Evolutionary conservation across 2,797 vertebrate genomes (phyloP).

Genomic region (Alcedo quadribrachys): DNA sequence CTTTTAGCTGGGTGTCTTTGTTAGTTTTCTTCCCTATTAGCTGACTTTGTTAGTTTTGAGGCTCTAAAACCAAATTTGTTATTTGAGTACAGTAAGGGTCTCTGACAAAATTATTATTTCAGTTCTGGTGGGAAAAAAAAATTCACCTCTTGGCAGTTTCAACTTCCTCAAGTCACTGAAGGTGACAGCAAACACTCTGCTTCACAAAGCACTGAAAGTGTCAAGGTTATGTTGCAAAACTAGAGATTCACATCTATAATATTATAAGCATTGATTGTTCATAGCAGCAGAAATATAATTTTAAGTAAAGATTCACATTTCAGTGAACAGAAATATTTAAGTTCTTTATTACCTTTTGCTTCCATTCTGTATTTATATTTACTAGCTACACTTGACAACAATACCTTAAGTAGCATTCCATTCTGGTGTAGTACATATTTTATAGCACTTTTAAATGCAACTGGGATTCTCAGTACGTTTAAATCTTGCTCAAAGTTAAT

Average conservation of each 20-base stretch:
- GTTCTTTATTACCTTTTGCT: background rate
- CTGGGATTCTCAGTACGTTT: background rate
- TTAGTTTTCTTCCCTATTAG: background rate
- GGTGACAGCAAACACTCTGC: background rate
- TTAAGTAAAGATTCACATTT: background rate
- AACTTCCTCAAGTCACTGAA: background rate
- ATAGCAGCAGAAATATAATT: background rate
- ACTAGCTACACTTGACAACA: background rate
- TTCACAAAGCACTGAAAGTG: background rate
- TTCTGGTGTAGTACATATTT: background rate
- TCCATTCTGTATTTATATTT: background rate
- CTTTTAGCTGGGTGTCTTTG: background rate
- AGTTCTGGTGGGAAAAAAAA: background rate
- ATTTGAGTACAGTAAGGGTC: background rate
- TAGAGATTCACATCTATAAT: background rate
- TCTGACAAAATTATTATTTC: background rate
- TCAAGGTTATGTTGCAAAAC: background rate
- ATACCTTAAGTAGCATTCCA: background rate
- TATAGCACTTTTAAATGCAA: background rate
- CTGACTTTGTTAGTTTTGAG: background rate
- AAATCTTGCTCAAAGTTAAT: background rate
- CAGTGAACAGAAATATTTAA: background rate
- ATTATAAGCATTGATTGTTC: background rate
- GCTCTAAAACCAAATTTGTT: background rate
- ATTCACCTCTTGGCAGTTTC: background rate